Evolutionary conservation across 2,113 vertebrate genomes (phyloP).

Genomic region (Poeciliopsis prolifica): DNA sequence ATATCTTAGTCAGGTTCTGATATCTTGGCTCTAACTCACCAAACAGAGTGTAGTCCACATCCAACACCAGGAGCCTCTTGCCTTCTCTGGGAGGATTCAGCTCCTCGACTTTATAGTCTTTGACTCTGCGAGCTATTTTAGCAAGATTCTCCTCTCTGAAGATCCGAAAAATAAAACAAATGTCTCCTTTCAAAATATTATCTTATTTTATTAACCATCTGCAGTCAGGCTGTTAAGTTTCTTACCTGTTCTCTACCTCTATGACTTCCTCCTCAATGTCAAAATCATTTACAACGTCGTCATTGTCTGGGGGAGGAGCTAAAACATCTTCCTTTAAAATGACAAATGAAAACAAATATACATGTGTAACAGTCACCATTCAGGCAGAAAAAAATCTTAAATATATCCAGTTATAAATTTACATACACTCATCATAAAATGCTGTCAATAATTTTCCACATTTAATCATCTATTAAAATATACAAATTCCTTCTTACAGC

Average conservation of each 20-base stretch:
- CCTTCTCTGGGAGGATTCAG: constrained; percentile 94
- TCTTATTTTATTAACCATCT: not conserved
- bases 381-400: not conserved
- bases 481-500: too few relatives aligned
- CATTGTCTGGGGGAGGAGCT: constrained; percentile 96
- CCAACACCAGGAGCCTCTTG: constrained; percentile 93
- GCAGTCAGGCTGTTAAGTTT: not conserved
- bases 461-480: too few relatives aligned
- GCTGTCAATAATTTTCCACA: not conserved
- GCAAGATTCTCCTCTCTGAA: constrained; percentile 95
- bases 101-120: constrained; percentile 97
- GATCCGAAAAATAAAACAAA: not conserved
- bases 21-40: constrained; percentile 82
- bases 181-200: not conserved
- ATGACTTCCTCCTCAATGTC: constrained; percentile 99
- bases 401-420: not conserved
- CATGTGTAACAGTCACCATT: not conserved
- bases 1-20: not conserved
- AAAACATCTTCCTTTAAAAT: constrained; percentile 92
- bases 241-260: constrained; percentile 96
- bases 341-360: constrained; percentile 10
- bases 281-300: constrained; percentile 98
- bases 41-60: constrained; percentile 98
- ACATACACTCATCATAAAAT: not conserved
- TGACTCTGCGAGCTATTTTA: constrained; percentile 96